Percentiles rank a stretch among this genome's conserved stretches.
Evolutionary conservation across 1,140 invertebrate genomes (phyloP).

Genomic region (Euura lappo): DNA sequence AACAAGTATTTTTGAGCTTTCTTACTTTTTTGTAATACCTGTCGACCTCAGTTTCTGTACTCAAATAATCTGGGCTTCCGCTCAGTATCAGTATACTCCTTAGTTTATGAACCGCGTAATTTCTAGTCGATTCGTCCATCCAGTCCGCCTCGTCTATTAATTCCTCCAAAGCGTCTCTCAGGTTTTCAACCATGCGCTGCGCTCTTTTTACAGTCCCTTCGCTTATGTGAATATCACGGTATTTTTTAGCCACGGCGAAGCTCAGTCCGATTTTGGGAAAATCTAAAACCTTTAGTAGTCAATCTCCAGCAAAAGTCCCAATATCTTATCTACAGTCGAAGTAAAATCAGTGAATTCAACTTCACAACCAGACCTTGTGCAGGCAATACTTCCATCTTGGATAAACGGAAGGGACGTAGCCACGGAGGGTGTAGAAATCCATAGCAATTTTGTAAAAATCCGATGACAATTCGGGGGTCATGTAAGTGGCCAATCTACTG

Average conservation of each 20-base stretch:
- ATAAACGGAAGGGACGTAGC: background rate
- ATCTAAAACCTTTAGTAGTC: slow-evolving; percentile 5
- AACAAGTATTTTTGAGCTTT: too few relatives aligned
- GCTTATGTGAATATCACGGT: background rate
- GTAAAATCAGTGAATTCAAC: background rate
- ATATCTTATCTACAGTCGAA: background rate
- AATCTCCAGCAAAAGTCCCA: background rate
- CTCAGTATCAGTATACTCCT: background rate
- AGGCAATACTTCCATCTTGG: background rate
- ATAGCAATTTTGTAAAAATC: background rate
- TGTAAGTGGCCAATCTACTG: background rate
- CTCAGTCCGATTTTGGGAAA: background rate
- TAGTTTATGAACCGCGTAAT: background rate
- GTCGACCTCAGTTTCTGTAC: background rate
- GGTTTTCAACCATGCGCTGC: background rate
- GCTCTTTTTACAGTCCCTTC: background rate
- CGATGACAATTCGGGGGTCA: background rate
- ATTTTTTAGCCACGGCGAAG: background rate
- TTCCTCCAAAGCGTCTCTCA: background rate
- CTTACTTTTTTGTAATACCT: background rate
- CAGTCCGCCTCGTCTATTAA: background rate
- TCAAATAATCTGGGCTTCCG: slow-evolving; percentile 3
- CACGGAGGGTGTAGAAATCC: background rate
- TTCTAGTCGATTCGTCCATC: background rate
- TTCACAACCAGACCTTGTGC: background rate